Evolutionary conservation across 2,113 vertebrate species (phyloP), one percentile per base, ranked within the genome.

Genomic region (Helogale parvula): DNA sequence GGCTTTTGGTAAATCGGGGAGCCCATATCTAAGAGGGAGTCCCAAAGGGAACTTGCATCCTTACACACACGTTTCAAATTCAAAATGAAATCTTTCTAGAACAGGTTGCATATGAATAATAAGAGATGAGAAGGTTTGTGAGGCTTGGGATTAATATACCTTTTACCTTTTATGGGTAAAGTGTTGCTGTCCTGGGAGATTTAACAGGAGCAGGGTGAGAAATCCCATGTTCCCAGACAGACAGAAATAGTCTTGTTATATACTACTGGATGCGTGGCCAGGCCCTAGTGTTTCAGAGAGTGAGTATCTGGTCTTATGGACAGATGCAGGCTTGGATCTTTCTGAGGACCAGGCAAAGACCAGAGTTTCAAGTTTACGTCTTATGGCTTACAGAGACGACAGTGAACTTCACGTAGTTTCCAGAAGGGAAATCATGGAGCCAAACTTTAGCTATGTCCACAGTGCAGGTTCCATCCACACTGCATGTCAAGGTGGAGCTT

Each of bases 351-450:
- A 54, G 29, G 47, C 7, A 68, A 74, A 80, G n/a, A 23, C 5
- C 63, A 25, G 29, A 74, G 25, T 74, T 96, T 96, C 15, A 94
- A 63, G 65, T 88, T 90, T 11, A n/a, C 3, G 12, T 93, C 88
- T 80, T 57, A 93, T 15, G 25, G 25, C 29, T 68, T 60, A 0
- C 69, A 13, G 29, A 76, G 79, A 50, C 10, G 80, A 72, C 31
- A 72, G 15, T 50, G 15, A 68, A 88, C 25, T 82, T 31, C 25
- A 47, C 4, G 54, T 50, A 21, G 27, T 83, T 82, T 11, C 57
- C 17, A 80, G 45, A 52, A 52, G 13, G n/a, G n/a, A 93, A 86
- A 33, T 74, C 47, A 68, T 29, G 25, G 38, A 69, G 7, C 19
- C 38, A 90, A 8, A 47, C 14, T 0, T 83, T 88, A 71, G 4